phyloP scores from a whole-genome alignment of 92 coral and sea anemone species.

The Phenganax stokvisi region DNA sequence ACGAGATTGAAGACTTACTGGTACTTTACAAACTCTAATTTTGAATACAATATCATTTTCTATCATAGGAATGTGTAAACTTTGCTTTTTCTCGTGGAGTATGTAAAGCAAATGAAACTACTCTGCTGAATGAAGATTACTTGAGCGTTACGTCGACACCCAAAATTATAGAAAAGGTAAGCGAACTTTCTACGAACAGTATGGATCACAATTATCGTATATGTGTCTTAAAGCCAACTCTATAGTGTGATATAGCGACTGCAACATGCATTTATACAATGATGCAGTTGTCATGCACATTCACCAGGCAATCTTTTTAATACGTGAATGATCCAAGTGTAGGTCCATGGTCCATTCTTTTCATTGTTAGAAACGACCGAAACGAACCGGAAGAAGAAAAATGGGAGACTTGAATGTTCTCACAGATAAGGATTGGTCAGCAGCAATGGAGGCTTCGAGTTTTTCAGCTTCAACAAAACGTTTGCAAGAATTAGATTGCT shows the following conservation, averaged over 20 bases:
- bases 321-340: no score
- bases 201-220: not conserved
- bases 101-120: constrained; percentile 20
- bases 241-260: not conserved
- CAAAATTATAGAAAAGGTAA: not conserved
- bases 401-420: constrained; percentile 33
- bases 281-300: no score
- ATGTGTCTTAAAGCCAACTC: not conserved
- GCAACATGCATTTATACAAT: no score
- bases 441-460: constrained; percentile 8
- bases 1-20: not conserved
- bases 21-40: not conserved
- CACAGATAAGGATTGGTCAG: constrained; percentile 26
- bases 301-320: no score
- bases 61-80: constrained; percentile 27
- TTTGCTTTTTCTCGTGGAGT: constrained; percentile 20
- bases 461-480: not conserved
- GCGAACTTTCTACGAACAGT: no score
- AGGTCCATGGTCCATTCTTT: no score
- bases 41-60: not conserved
- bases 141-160: not conserved
- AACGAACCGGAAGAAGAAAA: not conserved
- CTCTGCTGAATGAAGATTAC: not conserved
- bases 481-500: not conserved
- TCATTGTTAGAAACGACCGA: not conserved